A percentile compares a stretch with the other conserved stretches of the same genome.
phyloP scores from a whole-genome alignment of 2,888 invertebrate species.

The Drosophila longiperda region DNA sequence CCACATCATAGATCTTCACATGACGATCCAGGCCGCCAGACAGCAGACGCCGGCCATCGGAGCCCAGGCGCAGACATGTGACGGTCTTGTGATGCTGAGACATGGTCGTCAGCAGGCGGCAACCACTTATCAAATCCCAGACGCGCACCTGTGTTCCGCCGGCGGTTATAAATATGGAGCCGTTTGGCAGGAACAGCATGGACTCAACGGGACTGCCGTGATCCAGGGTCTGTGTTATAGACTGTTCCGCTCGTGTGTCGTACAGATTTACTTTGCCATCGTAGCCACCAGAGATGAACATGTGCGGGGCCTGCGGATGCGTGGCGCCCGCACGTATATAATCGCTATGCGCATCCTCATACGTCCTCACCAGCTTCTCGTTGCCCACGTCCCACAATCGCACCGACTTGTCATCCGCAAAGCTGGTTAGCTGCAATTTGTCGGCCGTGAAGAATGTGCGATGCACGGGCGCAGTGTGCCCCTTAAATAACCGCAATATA shows the following conservation, averaged over 20 bases:
- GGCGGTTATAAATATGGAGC: slow-evolving; percentile 95
- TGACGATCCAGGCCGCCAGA: slow-evolving; percentile 97
- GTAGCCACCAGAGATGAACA: slow-evolving; percentile 94
- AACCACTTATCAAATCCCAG: slow-evolving; percentile 95
- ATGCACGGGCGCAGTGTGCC: slow-evolving; percentile 88
- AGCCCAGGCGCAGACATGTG: slow-evolving; percentile 93
- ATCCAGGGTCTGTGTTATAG: slow-evolving; percentile 88
- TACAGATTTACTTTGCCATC: slow-evolving; percentile 95
- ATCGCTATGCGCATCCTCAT: slow-evolving; percentile 89
- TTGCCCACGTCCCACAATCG: slow-evolving; percentile 96
- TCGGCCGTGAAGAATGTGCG: slow-evolving; percentile 92
- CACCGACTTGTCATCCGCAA: slow-evolving; percentile 95
- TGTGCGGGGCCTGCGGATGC: slow-evolving; percentile 90
- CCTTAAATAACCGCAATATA: slow-evolving; percentile 93
- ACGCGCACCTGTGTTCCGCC: slow-evolving; percentile 96
- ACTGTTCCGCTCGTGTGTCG: slow-evolving; percentile 91
- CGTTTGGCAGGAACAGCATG: slow-evolving; percentile 93
- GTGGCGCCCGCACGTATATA: slow-evolving; percentile 94
- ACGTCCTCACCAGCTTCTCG: slow-evolving; percentile 89
- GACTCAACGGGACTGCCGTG: slow-evolving; percentile 97
- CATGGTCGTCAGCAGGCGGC: slow-evolving; percentile 91
- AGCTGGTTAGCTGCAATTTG: slow-evolving; percentile 92
- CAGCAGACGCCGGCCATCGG: slow-evolving; percentile 92
- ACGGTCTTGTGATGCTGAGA: slow-evolving; percentile 98
- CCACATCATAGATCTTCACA: slow-evolving; percentile 95